These are phyloP conservation scores for Corythornis leucogaster DNA, from an alignment of 2,797 vertebrate genomes.

Conservation along the genomic window DNA sequence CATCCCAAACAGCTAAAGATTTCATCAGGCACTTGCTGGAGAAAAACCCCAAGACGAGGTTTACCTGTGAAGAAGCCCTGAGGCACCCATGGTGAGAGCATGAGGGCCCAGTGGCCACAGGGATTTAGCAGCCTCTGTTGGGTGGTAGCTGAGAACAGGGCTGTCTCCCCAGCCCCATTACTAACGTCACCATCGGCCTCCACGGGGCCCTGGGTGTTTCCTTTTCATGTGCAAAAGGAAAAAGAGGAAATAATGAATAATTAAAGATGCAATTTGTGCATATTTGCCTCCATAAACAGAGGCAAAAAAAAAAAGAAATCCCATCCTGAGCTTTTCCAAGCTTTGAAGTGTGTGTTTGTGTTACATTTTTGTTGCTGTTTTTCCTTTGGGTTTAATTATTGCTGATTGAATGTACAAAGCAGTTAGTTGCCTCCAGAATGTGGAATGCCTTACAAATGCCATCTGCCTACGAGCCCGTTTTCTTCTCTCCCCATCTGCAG, in stretches of 20 bases:
- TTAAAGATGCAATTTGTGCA: constrained; percentile 34
- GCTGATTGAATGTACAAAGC: constrained; percentile 68
- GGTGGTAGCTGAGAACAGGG: neutral
- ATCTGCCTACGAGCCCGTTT: constrained; percentile 51
- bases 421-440: constrained; percentile 33
- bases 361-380: constrained; percentile 62
- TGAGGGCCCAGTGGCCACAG: rapidly evolving
- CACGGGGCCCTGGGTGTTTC: neutral
- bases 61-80: constrained; percentile 89
- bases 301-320: neutral
- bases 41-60: constrained; percentile 87
- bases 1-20: constrained; percentile 87
- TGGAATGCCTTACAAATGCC: constrained; percentile 58
- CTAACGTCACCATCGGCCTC: neutral
- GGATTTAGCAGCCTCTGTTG: neutral
- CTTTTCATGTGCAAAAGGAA: neutral
- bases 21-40: constrained; percentile 91
- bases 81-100: constrained; percentile 89
- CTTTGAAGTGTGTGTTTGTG: constrained; percentile 59
- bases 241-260: neutral
- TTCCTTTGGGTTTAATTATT: constrained; percentile 72
- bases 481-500: constrained; percentile 76
- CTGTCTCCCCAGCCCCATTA: neutral
- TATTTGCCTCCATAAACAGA: constrained; percentile 35
- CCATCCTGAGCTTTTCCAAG: constrained; percentile 6